Base-by-base conservation (phyloP, 2,888 invertebrate species). In the Cheilosia vulpina region DNA sequence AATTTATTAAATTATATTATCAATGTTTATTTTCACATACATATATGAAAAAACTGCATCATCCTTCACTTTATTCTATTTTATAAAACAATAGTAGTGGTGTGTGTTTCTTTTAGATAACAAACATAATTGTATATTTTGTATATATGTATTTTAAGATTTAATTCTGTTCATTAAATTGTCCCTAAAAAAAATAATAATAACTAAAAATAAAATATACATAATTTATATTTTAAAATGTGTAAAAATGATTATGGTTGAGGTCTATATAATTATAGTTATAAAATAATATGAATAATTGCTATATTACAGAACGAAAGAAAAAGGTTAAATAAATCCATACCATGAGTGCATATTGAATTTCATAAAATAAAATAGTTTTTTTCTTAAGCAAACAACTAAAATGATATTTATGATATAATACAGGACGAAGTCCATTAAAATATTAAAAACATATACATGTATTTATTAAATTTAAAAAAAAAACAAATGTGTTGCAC, bases 1-100 rank as follows among this genome's bases (percentile, higher is more conserved):
- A 76, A 66, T 52, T 68, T 84, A 75, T 83, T 79, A 80, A 84
- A 75, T 84, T 75, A 75, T 75, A 75, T 80, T 79, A 75, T 75
- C 31, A 75, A 57, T 71, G 65, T 84, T 80, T 84, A 75, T 80
- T 84, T 73, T 71, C 34, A 38, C 13, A 38, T 38, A 68, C n/a
- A 21, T 77, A 60, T 55, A 63, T 78, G 77, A 69, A 78, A 78
- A 66, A 62, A 55, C 31, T 62, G 13, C n/a, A 24, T 55, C 11
- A 50, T 77, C 24, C 62, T 60, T n/a, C 21, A 15, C 62, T 72
- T 52, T 50, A 27, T 45, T 55, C 19, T 43, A 11, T 47, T n/a
- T 50, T 68, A 60, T 52, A 62, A 78, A 84, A 84, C 83, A 84
- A 79, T 75, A 84, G 57, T 55, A 43, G 73, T 68, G 47, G 73